Conservation (phyloP, 2,888 invertebrate species). For the Myathropa florea region DNA sequence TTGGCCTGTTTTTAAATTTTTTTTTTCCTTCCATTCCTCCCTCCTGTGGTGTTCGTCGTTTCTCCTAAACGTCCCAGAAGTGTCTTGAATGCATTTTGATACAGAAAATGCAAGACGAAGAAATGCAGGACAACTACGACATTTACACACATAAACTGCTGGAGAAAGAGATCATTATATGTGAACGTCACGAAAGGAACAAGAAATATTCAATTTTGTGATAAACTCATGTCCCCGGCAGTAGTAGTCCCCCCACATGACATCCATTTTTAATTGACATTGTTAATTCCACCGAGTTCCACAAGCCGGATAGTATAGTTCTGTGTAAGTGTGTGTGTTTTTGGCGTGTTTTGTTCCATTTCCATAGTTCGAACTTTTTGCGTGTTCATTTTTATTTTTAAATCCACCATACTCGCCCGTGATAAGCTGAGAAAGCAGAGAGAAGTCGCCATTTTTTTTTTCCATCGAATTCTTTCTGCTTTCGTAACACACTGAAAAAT, state of each 20-base stretch:
- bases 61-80: neutral
- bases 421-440: neutral
- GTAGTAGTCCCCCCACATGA: neutral
- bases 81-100: neutral
- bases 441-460: slow-evolving; percentile 52
- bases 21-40: neutral
- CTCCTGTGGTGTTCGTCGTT: neutral
- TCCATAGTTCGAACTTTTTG: slow-evolving; percentile 14
- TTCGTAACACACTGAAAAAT: slow-evolving; percentile 28
- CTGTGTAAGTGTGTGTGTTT: neutral
- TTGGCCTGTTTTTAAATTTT: neutral
- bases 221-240: neutral
- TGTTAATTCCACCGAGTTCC: slow-evolving; percentile 29
- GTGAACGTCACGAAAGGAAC: neutral
- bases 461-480: neutral
- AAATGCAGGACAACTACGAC: neutral
- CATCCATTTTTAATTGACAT: slow-evolving; percentile 62
- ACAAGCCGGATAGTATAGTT: slow-evolving; percentile 12
- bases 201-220: neutral
- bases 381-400: slow-evolving; percentile 17
- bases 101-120: neutral
- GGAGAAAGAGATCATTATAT: neutral
- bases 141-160: neutral
- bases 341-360: slow-evolving; percentile 38
- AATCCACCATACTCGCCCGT: slow-evolving; percentile 41